phyloP scores from a whole-genome alignment of 2,888 invertebrate species.

The Ormyrus nitidulus region DNA sequence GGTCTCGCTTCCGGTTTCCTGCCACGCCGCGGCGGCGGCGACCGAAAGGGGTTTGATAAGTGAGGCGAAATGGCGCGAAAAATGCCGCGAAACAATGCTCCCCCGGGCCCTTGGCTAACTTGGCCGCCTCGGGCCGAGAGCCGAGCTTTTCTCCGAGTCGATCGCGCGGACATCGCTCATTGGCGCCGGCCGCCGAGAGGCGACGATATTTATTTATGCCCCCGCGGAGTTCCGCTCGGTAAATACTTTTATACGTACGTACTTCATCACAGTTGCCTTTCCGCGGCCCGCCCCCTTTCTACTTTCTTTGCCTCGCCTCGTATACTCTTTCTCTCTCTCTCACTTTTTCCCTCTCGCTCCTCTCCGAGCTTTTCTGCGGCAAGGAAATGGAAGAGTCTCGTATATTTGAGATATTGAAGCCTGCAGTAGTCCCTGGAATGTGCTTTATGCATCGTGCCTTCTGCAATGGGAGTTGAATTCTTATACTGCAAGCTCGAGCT shows the following conservation, averaged over 20 bases:
- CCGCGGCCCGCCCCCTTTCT: neutral
- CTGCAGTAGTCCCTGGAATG: conserved; percentile 37
- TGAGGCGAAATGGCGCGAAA: conserved; percentile 13
- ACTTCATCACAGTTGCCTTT: conserved; percentile 45
- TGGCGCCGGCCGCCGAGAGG: no score
- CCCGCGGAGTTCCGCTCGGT: conserved; percentile 3
- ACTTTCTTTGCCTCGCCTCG: conserved; percentile 2
- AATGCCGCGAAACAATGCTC: conserved; percentile 24
- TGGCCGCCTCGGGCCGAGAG: neutral
- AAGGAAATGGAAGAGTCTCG: conserved; percentile 57
- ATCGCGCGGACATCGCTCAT: conserved; percentile 22
- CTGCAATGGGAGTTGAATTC: conserved; percentile 25
- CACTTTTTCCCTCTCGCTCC: neutral
- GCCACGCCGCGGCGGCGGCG: neutral
- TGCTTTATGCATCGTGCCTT: conserved; percentile 50
- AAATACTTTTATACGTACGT: conserved; percentile 41
- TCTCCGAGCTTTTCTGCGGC: neutral
- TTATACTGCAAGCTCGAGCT: conserved; percentile 8
- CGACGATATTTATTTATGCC: no score
- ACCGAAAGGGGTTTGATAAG: conserved; percentile 49
- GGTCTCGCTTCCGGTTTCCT: neutral
- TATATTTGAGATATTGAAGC: conserved; percentile 55
- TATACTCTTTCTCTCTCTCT: conserved; percentile 5
- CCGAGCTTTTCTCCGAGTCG: neutral
- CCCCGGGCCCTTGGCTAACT: no score